Percentiles rank a stretch among this genome's conserved stretches.
Conservation (phyloP, 2,113 vertebrate genomes). For the Corynorhinus townsendii region DNA sequence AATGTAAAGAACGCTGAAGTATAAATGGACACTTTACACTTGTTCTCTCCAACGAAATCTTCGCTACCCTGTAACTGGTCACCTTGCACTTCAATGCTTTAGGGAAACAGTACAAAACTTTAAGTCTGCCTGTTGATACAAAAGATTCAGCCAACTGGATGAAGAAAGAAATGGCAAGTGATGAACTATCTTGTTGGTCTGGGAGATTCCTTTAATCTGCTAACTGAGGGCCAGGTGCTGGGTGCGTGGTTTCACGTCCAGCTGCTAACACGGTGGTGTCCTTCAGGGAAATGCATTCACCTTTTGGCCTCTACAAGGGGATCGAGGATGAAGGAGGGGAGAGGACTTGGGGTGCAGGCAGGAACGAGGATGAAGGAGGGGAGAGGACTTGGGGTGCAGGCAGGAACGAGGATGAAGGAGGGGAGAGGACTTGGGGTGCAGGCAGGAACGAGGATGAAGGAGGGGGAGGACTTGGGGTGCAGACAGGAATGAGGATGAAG, state of each 20-base stretch:
- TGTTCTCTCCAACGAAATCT: background rate
- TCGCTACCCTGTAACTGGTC: background rate
- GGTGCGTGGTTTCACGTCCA: background rate
- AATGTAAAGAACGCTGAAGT: background rate
- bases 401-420: too few species aligned
- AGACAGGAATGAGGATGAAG: too few species aligned
- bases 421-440: too few species aligned
- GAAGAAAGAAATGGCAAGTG: background rate
- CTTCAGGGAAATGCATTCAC: background rate
- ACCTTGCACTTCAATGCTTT: background rate
- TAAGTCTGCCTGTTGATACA: background rate
- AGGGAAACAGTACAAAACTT: background rate
- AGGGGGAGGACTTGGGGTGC: background rate
- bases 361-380: too few species aligned
- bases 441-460: background rate
- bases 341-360: background rate
- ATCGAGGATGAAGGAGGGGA: background rate
- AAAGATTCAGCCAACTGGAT: background rate
- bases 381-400: too few species aligned
- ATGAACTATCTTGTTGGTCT: background rate
- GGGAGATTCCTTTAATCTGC: background rate
- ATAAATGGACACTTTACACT: background rate
- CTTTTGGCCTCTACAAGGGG: background rate
- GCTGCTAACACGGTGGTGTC: background rate
- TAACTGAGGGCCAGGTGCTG: background rate